Percentiles rank a stretch among this genome's conserved stretches.
phyloP scores from a whole-genome alignment of 2,113 vertebrate species.

The Peucedramus taeniatus region DNA sequence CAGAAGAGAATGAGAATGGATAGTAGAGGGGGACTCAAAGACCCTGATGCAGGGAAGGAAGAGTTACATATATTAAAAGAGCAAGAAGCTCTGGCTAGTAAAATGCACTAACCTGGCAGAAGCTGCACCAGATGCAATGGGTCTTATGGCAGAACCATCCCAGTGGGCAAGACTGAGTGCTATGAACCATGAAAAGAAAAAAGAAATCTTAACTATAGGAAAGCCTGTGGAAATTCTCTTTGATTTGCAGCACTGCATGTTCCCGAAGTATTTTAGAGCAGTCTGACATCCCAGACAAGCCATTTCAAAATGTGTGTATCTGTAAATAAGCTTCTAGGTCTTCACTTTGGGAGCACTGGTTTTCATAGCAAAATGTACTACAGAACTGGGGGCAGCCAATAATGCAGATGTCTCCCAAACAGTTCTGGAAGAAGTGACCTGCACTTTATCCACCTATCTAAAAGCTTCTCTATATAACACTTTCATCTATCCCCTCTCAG shows the following conservation, averaged over 20 bases:
- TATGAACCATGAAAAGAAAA: background rate
- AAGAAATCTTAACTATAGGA: background rate
- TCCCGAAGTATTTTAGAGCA: background rate
- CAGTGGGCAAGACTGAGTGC: background rate
- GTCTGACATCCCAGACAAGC: background rate
- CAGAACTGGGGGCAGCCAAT: background rate
- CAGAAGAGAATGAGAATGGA: background rate
- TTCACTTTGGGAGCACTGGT: background rate
- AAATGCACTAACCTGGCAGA: background rate
- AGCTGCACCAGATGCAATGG: accelerated
- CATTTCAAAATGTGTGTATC: background rate
- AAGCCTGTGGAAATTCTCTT: background rate
- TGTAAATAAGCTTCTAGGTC: background rate
- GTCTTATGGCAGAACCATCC: background rate
- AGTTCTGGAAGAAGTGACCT: background rate
- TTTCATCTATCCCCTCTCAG: background rate
- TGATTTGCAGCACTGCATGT: accelerated
- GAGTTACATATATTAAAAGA: background rate
- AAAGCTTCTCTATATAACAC: background rate
- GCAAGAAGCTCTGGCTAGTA: background rate
- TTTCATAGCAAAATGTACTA: background rate
- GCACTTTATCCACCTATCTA: background rate
- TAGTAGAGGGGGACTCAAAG: background rate
- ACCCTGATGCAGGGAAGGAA: background rate
- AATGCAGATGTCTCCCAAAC: background rate